These are phyloP conservation scores for Corythaeola cristata DNA, from an alignment of 2,113 vertebrate species.

Conservation along the genomic window DNA sequence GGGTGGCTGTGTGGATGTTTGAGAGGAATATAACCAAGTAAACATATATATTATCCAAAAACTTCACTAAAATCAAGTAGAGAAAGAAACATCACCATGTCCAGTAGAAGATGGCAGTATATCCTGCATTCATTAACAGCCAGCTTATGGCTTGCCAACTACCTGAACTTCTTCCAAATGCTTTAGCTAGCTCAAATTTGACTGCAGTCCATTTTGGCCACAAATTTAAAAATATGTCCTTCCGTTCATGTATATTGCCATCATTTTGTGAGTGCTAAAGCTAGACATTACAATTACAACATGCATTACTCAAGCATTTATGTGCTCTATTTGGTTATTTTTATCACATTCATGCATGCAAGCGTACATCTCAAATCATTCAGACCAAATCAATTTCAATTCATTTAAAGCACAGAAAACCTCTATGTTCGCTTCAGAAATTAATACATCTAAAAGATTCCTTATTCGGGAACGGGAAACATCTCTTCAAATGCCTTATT, in stretches of 20 bases:
- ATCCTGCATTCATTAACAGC: neutral
- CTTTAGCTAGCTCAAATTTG: slow-evolving; percentile 40
- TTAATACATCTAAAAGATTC: neutral
- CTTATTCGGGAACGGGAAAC: neutral
- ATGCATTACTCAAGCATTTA: slow-evolving; percentile 45
- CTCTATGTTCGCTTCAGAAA: neutral
- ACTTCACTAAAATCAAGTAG: neutral
- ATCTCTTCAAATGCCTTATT: neutral
- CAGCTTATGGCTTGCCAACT: neutral
- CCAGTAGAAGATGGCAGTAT: slow-evolving; percentile 1
- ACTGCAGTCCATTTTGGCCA: slow-evolving; percentile 50
- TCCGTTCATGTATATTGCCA: slow-evolving; percentile 21
- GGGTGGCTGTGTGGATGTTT: too few relatives aligned
- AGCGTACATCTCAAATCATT: neutral
- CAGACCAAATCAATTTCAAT: neutral
- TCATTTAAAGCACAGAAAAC: neutral
- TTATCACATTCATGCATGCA: slow-evolving; percentile 19
- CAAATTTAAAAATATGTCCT: slow-evolving; percentile 30
- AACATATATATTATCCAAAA: neutral
- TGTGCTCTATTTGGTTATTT: slow-evolving; percentile 27
- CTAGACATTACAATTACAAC: slow-evolving; percentile 41
- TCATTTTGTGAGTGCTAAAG: neutral
- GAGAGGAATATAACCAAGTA: neutral
- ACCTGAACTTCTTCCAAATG: slow-evolving; percentile 47
- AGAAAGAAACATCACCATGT: neutral